Conservation (phyloP, 2,113 vertebrate species). For the Hemicordylus capensis region DNA sequence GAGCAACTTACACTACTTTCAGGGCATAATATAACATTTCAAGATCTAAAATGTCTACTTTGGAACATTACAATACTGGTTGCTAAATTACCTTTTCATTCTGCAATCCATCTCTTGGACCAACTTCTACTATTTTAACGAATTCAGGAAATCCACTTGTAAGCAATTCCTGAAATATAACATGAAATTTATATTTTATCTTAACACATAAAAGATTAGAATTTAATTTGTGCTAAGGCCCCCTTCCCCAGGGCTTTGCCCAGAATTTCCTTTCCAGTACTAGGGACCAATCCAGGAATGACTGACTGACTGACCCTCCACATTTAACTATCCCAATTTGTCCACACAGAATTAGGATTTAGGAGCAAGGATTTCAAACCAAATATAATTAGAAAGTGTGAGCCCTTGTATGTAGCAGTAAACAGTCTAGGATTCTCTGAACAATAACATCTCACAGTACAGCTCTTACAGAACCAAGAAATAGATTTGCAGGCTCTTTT, state of each 20-base stretch:
- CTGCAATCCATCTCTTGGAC: constrained; percentile 94
- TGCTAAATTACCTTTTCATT: constrained; percentile 89
- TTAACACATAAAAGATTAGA: constrained; percentile 26
- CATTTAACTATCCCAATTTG: not conserved
- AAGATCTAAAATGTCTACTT: not conserved
- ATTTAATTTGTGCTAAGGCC: not conserved
- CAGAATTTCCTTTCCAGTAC: not conserved
- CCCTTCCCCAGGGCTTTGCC: not conserved
- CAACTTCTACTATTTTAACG: constrained; percentile 96
- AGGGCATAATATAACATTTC: not conserved
- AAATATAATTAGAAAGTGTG: not conserved
- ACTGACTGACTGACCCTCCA: not conserved
- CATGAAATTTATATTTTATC: constrained; percentile 15
- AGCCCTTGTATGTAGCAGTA: not conserved
- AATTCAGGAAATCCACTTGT: constrained; percentile 81
- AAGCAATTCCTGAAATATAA: constrained; percentile 77
- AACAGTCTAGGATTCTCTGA: not conserved
- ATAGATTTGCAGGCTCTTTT: not conserved
- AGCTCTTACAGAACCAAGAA: constrained; percentile 18
- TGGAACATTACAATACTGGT: not conserved
- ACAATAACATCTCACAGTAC: not conserved
- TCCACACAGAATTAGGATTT: not conserved
- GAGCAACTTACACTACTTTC: not conserved
- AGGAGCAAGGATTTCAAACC: not conserved
- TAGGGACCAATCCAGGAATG: not conserved